Evolutionary conservation across 30 jellyfish, hydroid and myxozoan genomes (phyloP).

Genomic region (Sanderia malayensis): DNA sequence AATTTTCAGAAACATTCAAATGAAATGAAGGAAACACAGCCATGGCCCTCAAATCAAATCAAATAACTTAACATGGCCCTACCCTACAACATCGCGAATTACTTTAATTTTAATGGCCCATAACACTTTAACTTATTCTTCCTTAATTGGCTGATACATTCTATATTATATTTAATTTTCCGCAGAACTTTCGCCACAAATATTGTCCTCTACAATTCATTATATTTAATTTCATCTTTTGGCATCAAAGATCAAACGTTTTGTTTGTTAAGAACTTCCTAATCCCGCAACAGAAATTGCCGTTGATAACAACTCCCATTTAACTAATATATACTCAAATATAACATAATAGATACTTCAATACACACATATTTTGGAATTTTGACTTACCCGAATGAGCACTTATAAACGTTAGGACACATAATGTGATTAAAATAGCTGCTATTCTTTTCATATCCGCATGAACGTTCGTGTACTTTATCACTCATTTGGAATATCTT

Average conservation of each 20-base stretch:
- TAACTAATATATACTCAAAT: not conserved
- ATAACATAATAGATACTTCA: not conserved
- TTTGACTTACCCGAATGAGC: constrained; percentile 27
- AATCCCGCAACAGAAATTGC: not conserved
- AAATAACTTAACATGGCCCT: no score
- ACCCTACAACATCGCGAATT: no score
- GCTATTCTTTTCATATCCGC: constrained; percentile 47
- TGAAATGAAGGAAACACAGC: no score
- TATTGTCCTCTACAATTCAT: no score
- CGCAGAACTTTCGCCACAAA: no score
- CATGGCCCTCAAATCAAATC: no score
- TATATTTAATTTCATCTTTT: not conserved
- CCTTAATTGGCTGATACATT: no score
- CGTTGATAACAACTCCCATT: not conserved
- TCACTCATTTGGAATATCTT: constrained; percentile 42
- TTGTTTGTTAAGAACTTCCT: not conserved
- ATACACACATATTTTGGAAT: not conserved
- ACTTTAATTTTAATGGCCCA: no score
- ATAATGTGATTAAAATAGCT: constrained; percentile 20
- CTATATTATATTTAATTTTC: no score
- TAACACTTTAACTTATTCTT: no score
- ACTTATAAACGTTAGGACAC: not conserved
- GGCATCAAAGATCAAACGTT: not conserved
- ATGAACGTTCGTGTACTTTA: not conserved
- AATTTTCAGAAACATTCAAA: no score